These are phyloP conservation scores for Hololepta plana DNA, from an alignment of 2,888 invertebrate genomes.

Conservation along the genomic window DNA sequence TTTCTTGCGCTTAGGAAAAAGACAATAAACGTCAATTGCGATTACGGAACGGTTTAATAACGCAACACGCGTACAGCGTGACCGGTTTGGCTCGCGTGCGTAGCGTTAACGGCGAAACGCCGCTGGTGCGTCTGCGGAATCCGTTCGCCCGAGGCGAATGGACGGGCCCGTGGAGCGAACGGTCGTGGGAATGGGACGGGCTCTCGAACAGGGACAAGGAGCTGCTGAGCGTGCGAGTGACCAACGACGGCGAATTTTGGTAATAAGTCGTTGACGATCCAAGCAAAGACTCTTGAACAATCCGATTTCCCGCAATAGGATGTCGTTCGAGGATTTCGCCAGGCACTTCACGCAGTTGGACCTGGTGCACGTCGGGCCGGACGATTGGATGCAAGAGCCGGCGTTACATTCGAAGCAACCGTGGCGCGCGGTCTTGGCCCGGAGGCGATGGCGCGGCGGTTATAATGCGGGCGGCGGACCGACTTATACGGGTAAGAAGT, in stretches of 20 bases:
- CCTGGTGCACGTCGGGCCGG: conserved; percentile 58
- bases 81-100: conserved; percentile 52
- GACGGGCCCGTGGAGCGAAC: conserved; percentile 55
- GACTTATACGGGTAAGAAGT: conserved; percentile 33
- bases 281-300: background rate
- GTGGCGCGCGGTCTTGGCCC: conserved; percentile 50
- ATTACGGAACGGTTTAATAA: conserved; percentile 41
- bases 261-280: conserved; percentile 14
- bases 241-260: conserved; percentile 56
- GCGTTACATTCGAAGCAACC: conserved; percentile 48
- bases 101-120: conserved; percentile 35
- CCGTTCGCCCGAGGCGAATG: conserved; percentile 50
- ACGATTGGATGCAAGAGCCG: conserved; percentile 53
- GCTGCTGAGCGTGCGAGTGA: conserved; percentile 37
- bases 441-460: conserved; percentile 46
- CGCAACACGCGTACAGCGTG: conserved; percentile 50
- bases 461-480: conserved; percentile 57
- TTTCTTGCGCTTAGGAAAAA: conserved; percentile 26
- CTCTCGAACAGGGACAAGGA: conserved; percentile 43
- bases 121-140: conserved; percentile 43
- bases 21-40: conserved; percentile 36
- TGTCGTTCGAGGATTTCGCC: conserved; percentile 52
- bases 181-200: conserved; percentile 50
- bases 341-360: conserved; percentile 46
- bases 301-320: conserved; percentile 29